Evolutionary conservation across 1,140 invertebrate species (phyloP).

Genomic region (Cherax quadricarinatus): DNA sequence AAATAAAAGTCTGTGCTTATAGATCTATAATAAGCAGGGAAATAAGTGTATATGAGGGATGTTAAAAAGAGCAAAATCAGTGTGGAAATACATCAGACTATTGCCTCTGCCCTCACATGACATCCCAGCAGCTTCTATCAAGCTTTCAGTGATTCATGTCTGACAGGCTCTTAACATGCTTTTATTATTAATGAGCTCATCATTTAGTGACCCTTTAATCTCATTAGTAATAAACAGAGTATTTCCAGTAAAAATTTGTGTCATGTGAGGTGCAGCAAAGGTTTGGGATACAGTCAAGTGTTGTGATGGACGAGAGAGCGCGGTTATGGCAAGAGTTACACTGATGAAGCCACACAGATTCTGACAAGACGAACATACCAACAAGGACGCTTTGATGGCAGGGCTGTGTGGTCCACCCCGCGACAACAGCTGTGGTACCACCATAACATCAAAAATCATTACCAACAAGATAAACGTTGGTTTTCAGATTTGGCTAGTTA

Average conservation of each 20-base stretch:
- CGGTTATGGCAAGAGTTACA: slow-evolving; percentile 52
- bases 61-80: slow-evolving; percentile 3
- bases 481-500: slow-evolving; percentile 10
- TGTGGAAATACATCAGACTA: slow-evolving; percentile 18
- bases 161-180: neutral
- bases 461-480: slow-evolving; percentile 13
- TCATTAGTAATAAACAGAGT: neutral
- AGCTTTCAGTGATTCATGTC: neutral
- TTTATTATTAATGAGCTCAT: neutral
- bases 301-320: slow-evolving; percentile 41
- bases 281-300: slow-evolving; percentile 8
- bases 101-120: slow-evolving; percentile 23
- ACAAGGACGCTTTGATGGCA: slow-evolving; percentile 57
- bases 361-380: slow-evolving; percentile 66
- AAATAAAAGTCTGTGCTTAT: slow-evolving; percentile 10
- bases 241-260: neutral
- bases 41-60: slow-evolving; percentile 32
- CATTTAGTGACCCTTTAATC: no score
- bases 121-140: neutral
- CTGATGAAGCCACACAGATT: slow-evolving; percentile 66
- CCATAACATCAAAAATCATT: slow-evolving; percentile 43
- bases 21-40: slow-evolving; percentile 23
- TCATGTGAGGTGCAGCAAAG: slow-evolving; percentile 33
- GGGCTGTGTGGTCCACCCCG: slow-evolving; percentile 70
- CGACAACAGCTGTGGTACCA: slow-evolving; percentile 69